These are phyloP conservation scores for Cinclus mexicanus DNA, from an alignment of 2,113 vertebrate species.

Conservation along the genomic window DNA sequence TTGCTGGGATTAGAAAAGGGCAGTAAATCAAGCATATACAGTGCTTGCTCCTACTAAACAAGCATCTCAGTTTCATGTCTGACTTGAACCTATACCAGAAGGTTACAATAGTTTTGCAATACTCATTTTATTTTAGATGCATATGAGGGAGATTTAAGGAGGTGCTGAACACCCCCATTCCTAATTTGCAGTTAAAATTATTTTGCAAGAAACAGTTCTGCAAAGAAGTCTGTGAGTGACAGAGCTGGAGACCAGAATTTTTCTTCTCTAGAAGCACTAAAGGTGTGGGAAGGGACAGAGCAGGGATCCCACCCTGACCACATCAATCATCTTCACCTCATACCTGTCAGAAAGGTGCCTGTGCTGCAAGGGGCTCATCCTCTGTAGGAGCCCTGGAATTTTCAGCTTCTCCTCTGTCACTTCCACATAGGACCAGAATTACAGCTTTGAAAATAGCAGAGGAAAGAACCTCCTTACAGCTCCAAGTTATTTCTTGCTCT, in stretches of 20 bases:
- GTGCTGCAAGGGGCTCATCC: not conserved
- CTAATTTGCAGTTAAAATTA: slow-evolving; percentile 66
- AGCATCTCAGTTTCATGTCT: slow-evolving; percentile 21
- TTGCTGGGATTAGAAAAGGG: slow-evolving; percentile 34
- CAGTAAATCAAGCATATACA: slow-evolving; percentile 4
- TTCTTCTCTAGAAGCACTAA: not conserved
- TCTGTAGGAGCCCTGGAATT: not conserved
- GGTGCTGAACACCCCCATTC: slow-evolving; percentile 58
- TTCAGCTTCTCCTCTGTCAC: not conserved
- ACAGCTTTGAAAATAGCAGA: not conserved
- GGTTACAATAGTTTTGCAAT: slow-evolving; percentile 39
- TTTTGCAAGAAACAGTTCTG: slow-evolving; percentile 48
- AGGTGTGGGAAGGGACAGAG: not conserved
- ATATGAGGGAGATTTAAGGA: slow-evolving; percentile 44
- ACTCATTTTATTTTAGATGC: slow-evolving; percentile 52
- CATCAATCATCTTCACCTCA: not conserved
- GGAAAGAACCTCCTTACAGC: not conserved
- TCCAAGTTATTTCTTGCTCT: not conserved
- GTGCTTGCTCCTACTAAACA: not conserved
- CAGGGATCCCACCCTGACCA: not conserved
- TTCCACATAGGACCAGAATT: not conserved
- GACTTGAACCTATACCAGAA: slow-evolving; percentile 40
- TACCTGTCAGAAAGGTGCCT: not conserved
- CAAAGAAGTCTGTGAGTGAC: slow-evolving; percentile 5
- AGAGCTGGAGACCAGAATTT: not conserved